Conservation (phyloP, 2,797 vertebrate species). For the Pteronotus mesoamericanus region DNA sequence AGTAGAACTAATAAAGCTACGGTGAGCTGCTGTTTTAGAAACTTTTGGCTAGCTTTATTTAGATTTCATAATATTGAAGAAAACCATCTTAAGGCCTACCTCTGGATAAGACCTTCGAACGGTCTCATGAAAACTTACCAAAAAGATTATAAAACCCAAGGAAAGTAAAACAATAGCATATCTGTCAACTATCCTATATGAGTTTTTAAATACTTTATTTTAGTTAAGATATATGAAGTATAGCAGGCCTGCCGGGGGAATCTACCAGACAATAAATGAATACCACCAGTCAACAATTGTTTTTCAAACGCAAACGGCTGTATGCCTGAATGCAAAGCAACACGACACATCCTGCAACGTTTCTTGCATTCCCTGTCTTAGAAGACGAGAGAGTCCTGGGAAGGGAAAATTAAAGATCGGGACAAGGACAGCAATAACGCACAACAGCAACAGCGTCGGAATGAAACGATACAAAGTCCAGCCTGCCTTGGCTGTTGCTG, state of each 20-base stretch:
- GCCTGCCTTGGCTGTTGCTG: background rate
- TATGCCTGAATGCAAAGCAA: no score
- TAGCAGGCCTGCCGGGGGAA: no score
- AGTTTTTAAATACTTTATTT: background rate
- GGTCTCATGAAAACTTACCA: background rate
- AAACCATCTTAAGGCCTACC: background rate
- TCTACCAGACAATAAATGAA: background rate
- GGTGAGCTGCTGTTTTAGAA: background rate
- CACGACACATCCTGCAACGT: accelerated
- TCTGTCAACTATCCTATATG: background rate
- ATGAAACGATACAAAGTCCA: background rate
- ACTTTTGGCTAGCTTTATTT: background rate
- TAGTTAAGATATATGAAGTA: background rate
- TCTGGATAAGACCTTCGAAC: background rate
- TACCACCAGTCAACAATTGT: background rate
- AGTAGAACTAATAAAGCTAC: background rate
- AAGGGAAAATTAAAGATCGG: background rate
- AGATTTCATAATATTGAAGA: background rate
- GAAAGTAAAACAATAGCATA: background rate
- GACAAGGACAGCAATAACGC: background rate
- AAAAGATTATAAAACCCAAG: background rate
- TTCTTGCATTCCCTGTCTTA: background rate
- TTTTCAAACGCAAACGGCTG: background rate
- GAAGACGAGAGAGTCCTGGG: background rate
- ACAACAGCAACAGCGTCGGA: background rate